These are phyloP conservation scores for Myotis planiceps DNA, from an alignment of 2,797 vertebrate species.

Conservation along the genomic window DNA sequence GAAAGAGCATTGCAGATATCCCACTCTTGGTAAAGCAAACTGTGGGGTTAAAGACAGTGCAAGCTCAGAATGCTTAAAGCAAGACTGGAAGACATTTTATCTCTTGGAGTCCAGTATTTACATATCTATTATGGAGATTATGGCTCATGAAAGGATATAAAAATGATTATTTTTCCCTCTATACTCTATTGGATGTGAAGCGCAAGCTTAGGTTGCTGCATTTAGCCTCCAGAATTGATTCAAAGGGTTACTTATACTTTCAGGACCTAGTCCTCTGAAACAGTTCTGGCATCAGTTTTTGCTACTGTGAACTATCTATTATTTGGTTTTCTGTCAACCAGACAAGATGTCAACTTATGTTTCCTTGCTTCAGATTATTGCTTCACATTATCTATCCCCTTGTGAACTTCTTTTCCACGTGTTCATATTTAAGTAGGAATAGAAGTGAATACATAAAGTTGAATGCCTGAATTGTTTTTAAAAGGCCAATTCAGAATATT, in stretches of 20 bases:
- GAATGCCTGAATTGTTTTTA: constrained; percentile 73
- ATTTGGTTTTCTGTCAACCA: constrained; percentile 79
- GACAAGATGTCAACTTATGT: constrained; percentile 76
- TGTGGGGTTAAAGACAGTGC: background rate
- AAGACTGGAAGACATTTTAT: constrained; percentile 15
- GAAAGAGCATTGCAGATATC: background rate
- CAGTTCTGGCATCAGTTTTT: constrained; percentile 66
- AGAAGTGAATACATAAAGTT: constrained; percentile 64
- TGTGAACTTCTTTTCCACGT: constrained; percentile 77
- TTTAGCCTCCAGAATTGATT: constrained; percentile 65
- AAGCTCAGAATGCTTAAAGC: background rate
- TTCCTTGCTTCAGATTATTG: constrained; percentile 72
- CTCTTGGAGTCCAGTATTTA: background rate
- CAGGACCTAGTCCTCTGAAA: constrained; percentile 70
- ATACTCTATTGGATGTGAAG: constrained; percentile 37
- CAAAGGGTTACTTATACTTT: constrained; percentile 69
- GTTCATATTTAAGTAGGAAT: constrained; percentile 74
- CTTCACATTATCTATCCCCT: constrained; percentile 72
- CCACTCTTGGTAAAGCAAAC: background rate
- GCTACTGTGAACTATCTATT: constrained; percentile 73
- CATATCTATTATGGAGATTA: constrained; percentile 54
- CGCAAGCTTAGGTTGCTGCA: constrained; percentile 49
- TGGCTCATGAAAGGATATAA: constrained; percentile 11
- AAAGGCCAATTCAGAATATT: constrained; percentile 77
- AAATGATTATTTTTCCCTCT: background rate